Percentiles rank a stretch among this genome's conserved stretches.
Evolutionary conservation across 2,888 invertebrate species (phyloP).

Genomic region (Strigamia transsilvanica): DNA sequence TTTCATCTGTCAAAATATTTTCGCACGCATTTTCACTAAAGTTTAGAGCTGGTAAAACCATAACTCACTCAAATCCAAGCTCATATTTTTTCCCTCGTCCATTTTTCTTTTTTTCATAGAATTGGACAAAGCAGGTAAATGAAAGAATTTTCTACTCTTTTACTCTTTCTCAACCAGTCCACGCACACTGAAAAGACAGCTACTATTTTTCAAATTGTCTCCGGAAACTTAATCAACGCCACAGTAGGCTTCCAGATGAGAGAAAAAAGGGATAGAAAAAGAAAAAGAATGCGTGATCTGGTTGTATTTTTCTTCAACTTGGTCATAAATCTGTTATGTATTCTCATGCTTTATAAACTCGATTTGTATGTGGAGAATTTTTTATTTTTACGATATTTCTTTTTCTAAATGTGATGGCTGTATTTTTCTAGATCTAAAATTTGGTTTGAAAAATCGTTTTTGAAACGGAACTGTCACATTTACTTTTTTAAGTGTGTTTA

Average conservation of each 20-base stretch:
- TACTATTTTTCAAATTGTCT: constrained; percentile 45
- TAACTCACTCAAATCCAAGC: constrained; percentile 22
- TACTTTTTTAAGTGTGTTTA: neutral
- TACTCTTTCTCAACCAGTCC: constrained; percentile 35
- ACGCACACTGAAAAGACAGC: constrained; percentile 43
- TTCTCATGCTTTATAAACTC: constrained; percentile 40
- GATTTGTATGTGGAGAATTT: constrained; percentile 39
- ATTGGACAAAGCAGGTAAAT: constrained; percentile 42
- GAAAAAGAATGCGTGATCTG: constrained; percentile 17
- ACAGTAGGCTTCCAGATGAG: neutral
- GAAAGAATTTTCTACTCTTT: constrained; percentile 39
- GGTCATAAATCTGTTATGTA: constrained; percentile 28
- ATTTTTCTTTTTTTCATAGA: neutral
- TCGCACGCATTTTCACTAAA: neutral
- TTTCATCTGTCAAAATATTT: constrained; percentile 34
- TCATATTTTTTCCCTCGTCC: neutral
- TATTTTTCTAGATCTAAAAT: neutral
- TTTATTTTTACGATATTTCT: neutral
- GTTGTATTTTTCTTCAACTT: constrained; percentile 36
- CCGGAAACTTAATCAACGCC: constrained; percentile 49
- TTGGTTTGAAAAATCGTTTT: neutral
- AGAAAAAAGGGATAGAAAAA: neutral
- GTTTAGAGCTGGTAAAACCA: neutral
- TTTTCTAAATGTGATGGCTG: constrained; percentile 19
- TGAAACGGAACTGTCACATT: constrained; percentile 17